These are phyloP conservation scores for Microctonus aethiopoides DNA, from an alignment of 2,888 invertebrate genomes.

Conservation along the genomic window DNA sequence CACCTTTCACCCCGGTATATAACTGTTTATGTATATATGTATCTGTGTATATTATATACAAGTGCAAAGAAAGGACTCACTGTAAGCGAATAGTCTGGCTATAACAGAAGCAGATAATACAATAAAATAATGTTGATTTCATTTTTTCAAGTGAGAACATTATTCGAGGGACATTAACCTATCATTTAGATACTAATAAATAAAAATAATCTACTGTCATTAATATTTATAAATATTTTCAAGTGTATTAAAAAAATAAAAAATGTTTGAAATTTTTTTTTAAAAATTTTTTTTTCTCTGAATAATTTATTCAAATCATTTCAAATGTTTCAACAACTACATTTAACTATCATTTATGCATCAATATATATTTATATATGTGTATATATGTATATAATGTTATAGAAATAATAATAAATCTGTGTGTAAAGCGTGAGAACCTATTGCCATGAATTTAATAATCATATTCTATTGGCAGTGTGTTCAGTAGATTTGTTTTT, in stretches of 20 bases:
- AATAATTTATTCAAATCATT: too few species aligned
- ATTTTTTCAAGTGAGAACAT: not conserved
- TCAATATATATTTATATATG: too few species aligned
- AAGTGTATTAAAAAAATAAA: too few species aligned
- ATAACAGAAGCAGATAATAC: not conserved
- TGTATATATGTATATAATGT: too few species aligned
- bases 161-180: conserved; percentile 2
- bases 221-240: too few species aligned
- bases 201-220: not conserved
- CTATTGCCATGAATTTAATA: conserved; percentile 9
- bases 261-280: too few species aligned
- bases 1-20: conserved; percentile 55
- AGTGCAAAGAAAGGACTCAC: conserved; percentile 44
- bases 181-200: not conserved
- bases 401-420: not conserved
- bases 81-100: conserved; percentile 40
- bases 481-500: conserved; percentile 1
- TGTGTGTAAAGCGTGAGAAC: conserved; percentile 16
- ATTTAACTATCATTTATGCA: too few species aligned
- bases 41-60: too few species aligned
- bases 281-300: too few species aligned
- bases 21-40: conserved; percentile 47
- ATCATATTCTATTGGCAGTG: not conserved
- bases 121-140: conserved; percentile 40
- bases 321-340: too few species aligned